Percentiles rank a stretch among this genome's conserved stretches.
Evolutionary conservation across 1,140 invertebrate species (phyloP).

Genomic region (Neuroterus valhalla): DNA sequence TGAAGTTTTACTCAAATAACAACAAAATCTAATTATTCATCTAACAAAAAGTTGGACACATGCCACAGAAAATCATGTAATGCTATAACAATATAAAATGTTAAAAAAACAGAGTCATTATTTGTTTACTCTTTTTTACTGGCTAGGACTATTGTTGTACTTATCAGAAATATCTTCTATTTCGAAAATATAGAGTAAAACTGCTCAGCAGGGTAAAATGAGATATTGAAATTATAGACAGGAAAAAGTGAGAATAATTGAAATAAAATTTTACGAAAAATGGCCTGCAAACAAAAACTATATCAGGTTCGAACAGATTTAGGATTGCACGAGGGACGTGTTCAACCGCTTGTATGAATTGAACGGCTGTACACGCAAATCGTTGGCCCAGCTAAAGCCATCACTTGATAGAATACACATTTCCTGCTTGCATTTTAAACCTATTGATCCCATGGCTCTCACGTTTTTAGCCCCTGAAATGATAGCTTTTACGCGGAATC

Average conservation of each 20-base stretch:
- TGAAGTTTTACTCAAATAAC: background rate
- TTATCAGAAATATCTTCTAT: no score
- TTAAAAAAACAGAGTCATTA: no score
- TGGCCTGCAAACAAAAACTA: background rate
- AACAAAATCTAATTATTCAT: background rate
- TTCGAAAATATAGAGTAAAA: no score
- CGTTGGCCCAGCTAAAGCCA: slow-evolving; percentile 7
- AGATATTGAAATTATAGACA: no score
- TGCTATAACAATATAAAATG: no score
- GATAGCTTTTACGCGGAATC: slow-evolving; percentile 13
- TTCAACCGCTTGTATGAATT: slow-evolving; percentile 23
- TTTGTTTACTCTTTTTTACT: no score
- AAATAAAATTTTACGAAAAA: background rate
- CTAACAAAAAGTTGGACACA: background rate
- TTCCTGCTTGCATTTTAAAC: slow-evolving; percentile 17
- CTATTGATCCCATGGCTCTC: slow-evolving; percentile 10
- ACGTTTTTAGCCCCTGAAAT: background rate
- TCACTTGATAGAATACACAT: slow-evolving; percentile 30
- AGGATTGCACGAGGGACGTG: slow-evolving; percentile 4
- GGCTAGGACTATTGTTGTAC: no score
- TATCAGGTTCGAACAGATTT: slow-evolving; percentile 19
- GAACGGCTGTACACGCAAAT: slow-evolving; percentile 22
- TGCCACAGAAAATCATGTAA: no score
- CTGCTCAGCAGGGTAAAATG: no score
- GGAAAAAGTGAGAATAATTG: background rate